Base-by-base conservation (phyloP, 2,888 invertebrate species). In the Stenodema calcarata region DNA sequence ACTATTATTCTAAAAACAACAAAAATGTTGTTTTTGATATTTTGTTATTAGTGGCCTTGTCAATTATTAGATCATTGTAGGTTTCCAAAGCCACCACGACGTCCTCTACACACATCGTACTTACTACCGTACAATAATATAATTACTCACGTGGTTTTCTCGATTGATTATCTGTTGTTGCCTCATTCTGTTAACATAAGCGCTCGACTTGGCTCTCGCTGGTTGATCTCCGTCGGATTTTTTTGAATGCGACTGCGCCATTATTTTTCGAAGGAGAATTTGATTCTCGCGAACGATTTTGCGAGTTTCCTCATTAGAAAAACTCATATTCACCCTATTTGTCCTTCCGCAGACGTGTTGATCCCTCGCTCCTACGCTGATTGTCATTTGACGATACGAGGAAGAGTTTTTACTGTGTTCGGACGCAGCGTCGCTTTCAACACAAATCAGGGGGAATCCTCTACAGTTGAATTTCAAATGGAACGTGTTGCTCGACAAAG, bases 201-300 rank as follows among this genome's bases (percentile, higher is more conserved):
- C 88, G 87, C 89, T 89, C n/a, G 89, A 81, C 69, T 85, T 87
- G 16, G 85, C 73, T 12, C 80, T 83, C 28, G 84, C 85, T 76
- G 87, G 86, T 16, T 70, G 30, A 80, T 86, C 41, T 18, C n/a
- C 47, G 16, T 73, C 47, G 14, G 41, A 18, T 30, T 75, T 70
- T 27, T 70, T 70, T 0, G 23, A 47, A 6, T 28, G 0, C 7
- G 84, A 84, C 30, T 88, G 85, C 11, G 87, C 54, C 87, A 88
- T 87, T 16, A 89, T 87, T 76, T 89, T 89, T 69, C 87, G 87
- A 11, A 88, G 76, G 30, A 89, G 86, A 54, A 89, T 88, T 82
- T 87, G 85, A 83, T 89, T 89, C 12, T 88, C 89, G 81, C 88
- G 75, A 50, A 88, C 80, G 69, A 89, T 89, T 88, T 88, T 87